Percentiles rank a stretch among this genome's conserved stretches.
Evolutionary conservation across 1,140 invertebrate species (phyloP).

Genomic region (Paraescarpia echinospica): DNA sequence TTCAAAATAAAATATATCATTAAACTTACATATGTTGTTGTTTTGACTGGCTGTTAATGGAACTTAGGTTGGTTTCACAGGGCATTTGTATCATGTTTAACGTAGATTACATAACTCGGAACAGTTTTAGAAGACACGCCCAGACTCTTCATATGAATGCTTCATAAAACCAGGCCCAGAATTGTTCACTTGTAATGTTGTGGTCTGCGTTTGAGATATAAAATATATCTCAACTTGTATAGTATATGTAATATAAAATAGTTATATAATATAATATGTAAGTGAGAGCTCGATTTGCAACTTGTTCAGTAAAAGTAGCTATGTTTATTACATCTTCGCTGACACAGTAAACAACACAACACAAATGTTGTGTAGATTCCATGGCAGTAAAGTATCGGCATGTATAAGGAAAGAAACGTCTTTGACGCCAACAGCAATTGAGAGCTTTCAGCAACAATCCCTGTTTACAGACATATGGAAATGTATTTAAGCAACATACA

Average conservation of each 20-base stretch:
- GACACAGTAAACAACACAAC: neutral
- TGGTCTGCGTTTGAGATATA: no score
- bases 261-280: neutral
- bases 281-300: neutral
- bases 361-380: neutral
- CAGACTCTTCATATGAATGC: no score
- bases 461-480: neutral
- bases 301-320: neutral
- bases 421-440: neutral
- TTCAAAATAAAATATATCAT: neutral
- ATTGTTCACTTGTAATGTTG: no score
- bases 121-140: no score
- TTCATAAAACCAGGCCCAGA: no score
- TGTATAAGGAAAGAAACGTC: neutral
- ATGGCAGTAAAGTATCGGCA: neutral
- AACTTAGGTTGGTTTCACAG: no score
- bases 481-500: neutral
- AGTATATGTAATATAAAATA: no score
- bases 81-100: no score
- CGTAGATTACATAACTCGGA: no score
- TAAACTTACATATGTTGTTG: neutral
- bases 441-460: neutral
- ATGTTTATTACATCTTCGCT: neutral
- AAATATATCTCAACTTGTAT: no score
- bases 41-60: no score